Base-by-base conservation (phyloP, 2,888 invertebrate species). In the Tachina grossa region DNA sequence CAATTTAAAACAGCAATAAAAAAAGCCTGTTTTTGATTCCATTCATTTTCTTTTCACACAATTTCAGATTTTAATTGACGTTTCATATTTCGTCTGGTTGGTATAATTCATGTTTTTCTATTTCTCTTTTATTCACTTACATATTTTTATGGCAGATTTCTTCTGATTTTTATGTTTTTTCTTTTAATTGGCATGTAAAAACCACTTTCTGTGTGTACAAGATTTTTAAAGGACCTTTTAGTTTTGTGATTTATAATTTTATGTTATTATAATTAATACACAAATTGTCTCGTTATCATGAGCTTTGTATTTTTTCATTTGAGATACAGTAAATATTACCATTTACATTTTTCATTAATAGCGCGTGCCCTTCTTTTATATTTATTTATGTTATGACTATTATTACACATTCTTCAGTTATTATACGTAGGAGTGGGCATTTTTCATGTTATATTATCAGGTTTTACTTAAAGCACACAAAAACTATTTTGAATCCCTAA, bases 361-460 rank as follows among this genome's bases (percentile, higher is more conserved):
- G 49, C 72, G 80, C 72, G 80, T 72, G 72, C 72, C 57, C 2
- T 51, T 77, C 22, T 22, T 41, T 65, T 57, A 5, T 57, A 47
- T 47, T 61, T 22, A 41, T 45, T 63, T 41, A n/a, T 19, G 10
- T 11, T n/a, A 16, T 16, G 4, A 14, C 53, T 55, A 66, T 66
- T 76, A 80, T 66, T 65, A 76, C 75, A 71, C 61, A 84, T 69
- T 61, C 43, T 68, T 80, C 75, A 76, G 80, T 84, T 84, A 84
- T 31, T 84, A 80, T 47, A 76, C 53, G 80, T 80, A 80, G 75
- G 80, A 75, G 75, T 69, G 68, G 55, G 69, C 71, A 63, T 57
- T 68, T 59, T 59, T 69, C 39, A 47, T 66, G 13, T 71, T 45
- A 11, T n/a, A 53, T 59, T 71, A 22, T 47, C 31, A 63, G 55